Base-by-base conservation (phyloP, 2,113 vertebrate species). In the Nibea coibor region DNA sequence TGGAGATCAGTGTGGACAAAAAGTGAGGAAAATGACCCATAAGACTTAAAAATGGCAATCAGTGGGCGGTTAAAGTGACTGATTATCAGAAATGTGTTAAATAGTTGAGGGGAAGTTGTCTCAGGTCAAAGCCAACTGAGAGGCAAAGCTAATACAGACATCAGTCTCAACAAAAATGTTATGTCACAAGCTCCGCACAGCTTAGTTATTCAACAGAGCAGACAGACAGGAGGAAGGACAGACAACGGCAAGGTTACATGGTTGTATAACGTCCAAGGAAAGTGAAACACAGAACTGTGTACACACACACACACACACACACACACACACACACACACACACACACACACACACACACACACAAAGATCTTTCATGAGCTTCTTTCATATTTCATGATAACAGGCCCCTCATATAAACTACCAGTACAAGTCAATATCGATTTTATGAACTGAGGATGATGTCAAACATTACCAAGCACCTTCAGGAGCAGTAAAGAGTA, bases 1-100 rank as follows among this genome's bases (percentile, higher is more conserved):
- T 97, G 73, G 7, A 78, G 35, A 14, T 47, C 11, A 28, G 54
- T 43, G 1, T 45, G 24, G 14, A 66, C 22, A 48, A 9, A 47
- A 65, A 51, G 47, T 31, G 2, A 2, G 11, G n/a, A 4, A 61
- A 24, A 28, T 20, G 2, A 50, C 0, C 48, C 10, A 35, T 19
- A 31, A 63, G 11, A 58, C 15, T 50, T 56, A 15, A 78, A 61
- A 56, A 39, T 11, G 14, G 14, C 8, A 39, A 39, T 14, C 12
- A 42, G 4, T 12, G 4, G 53, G 22, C 22, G 14, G 26, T 3
- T 10, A 20, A 26, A 19, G 8, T 61, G 12, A 64, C 43, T 39
- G 35, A 31, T 6, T 2, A 20, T 35, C 4, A 12, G 5, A 51
- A 20, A 50, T 5, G 6, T 2, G 6, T 2, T 10, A 50, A 15